Base-by-base conservation (phyloP, 2,113 vertebrate species). In the Semnornis frantzii region DNA sequence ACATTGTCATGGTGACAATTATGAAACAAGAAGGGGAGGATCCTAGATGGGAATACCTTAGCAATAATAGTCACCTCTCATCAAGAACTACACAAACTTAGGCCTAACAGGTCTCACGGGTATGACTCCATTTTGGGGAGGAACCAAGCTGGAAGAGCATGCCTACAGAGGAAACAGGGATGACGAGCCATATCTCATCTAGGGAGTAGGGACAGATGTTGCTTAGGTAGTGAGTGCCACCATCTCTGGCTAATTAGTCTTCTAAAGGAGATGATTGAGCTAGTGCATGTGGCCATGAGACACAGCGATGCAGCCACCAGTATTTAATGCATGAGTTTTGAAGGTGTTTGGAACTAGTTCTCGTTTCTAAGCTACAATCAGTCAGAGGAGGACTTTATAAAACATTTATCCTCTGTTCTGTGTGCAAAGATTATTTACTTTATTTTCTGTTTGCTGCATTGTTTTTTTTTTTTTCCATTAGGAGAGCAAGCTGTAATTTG, bases 1-100 rank as follows among this genome's bases (percentile, higher is more conserved):
- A 75, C 94, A 92, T 87, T 91, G 92, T 97, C 93, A 96, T 95
- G 93, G 94, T 71, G 87, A 95, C 89, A 89, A 92, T 94, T 94
- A 92, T 92, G 58, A 92, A 94, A 78, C 27, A 87, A 91, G 82
- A 82, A 89, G 54, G 72, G 87, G 72, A 92, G 78, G 15, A 91
- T 94, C 78, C 37, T 89, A 68, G 57, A 77, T 93, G 34, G 79
- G 57, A 89, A 39, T 91, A 70, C 85, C 89, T 89, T 85, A 19
- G 33, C 87, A 60, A 48, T 90, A 76, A 85, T 68, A 85, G 55
- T 54, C 55, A 57, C 42, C 37, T 60, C 52, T 66, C 2, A 0
- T 78, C 64, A 83, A 71, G 81, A 80, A n/a, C 25, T 28, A 72
- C 19, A 6, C 64, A 85, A 85, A 65, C 75, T 60, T 63, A 78